Conservation (phyloP, 2,797 vertebrate genomes). For the Bradypodion ventrale region DNA sequence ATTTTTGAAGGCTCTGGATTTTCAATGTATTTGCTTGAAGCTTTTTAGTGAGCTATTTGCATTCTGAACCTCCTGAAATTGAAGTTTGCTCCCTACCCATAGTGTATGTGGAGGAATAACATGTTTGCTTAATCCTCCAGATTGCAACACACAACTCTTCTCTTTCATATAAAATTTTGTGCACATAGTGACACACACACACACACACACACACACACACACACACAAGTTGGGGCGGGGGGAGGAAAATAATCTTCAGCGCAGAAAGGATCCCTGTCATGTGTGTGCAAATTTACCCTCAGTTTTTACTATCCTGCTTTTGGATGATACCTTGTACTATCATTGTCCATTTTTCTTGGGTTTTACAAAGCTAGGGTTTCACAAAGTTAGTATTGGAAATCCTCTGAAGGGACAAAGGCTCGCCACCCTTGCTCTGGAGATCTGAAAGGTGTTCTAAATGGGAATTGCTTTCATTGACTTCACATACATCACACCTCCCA, state of each 20-base stretch:
- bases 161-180: neutral
- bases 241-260: too few relatives aligned
- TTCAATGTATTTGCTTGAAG: neutral
- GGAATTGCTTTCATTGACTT: neutral
- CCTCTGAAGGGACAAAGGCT: neutral
- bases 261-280: neutral
- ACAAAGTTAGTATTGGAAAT: neutral
- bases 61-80: neutral
- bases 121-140: neutral
- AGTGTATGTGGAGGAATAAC: neutral
- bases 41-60: neutral
- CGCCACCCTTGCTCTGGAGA: neutral
- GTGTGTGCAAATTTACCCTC: neutral
- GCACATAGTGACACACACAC: neutral
- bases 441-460: neutral
- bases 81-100: too few relatives aligned
- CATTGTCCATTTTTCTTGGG: neutral
- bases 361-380: neutral
- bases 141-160: neutral
- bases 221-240: too few relatives aligned
- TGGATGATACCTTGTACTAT: too few relatives aligned
- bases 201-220: rapidly evolving
- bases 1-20: neutral
- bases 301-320: neutral
- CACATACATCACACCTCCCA: neutral